Base-by-base conservation (phyloP, 2,888 invertebrate genomes). In the Tuta absoluta region DNA sequence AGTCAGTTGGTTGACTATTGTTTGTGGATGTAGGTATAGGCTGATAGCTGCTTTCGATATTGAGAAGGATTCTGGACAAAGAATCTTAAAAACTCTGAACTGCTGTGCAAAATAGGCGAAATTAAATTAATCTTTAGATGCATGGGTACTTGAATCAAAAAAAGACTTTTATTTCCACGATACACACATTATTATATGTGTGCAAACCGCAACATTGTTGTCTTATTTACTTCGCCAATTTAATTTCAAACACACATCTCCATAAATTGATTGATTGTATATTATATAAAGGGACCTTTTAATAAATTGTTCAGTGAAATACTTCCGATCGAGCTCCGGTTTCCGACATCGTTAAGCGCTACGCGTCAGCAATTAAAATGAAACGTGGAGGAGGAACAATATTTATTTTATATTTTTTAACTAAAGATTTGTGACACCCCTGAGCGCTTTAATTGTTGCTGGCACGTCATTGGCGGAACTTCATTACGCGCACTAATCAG, bases 401-500 rank as follows among this genome's bases (percentile, higher is more conserved):
- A 33, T 7, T 33, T 33, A 33, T 33, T 33, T 33, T 10, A 71
- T 75, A 70, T 72, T 72, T n/a, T 73, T 70, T 67, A 72, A 81
- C 80, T 81, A 82, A 79, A 71, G 68, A 66, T 66, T 57, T 68
- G 75, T 65, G 78, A 75, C 76, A 81, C 71, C 83, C 85, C 77
- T 83, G 71, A 75, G 75, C 74, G 68, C 67, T 77, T 81, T 80
- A 79, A 84, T 84, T 83, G 82, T 84, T 73, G 71, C 73, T 71
- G 70, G 75, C 73, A 71, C 73, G 71, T 76, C 77, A 85, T 84
- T 81, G 85, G 80, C 78, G 85, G 85, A 82, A 75, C 79, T 81
- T 85, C 80, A 76, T 85, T 80, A 83, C 76, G 75, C 78, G 72
- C 80, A 69, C 81, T 83, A 86, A 85, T 84, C 76, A 79, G 77